A percentile compares a stretch with the other conserved stretches of the same genome.
These are phyloP conservation scores for Busseola fusca DNA, from an alignment of 2,888 invertebrate species.

Conservation along the genomic window DNA sequence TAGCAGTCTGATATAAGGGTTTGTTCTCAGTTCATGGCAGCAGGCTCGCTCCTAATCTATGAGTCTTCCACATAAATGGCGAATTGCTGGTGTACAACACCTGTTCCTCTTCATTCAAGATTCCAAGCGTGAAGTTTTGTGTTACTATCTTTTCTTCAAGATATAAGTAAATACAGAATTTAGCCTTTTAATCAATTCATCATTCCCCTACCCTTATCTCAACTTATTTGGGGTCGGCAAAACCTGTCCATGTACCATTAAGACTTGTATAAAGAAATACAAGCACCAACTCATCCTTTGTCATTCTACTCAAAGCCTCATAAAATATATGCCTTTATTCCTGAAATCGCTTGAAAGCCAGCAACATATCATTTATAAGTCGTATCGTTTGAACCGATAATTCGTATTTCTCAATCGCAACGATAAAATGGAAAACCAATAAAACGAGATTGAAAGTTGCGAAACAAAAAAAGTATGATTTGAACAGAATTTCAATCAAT, in stretches of 20 bases:
- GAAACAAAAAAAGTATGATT: slow-evolving; percentile 80
- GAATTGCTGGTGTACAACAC: no score
- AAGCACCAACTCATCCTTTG: neutral
- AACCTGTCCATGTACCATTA: neutral
- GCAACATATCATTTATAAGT: slow-evolving; percentile 39
- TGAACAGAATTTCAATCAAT: slow-evolving; percentile 73
- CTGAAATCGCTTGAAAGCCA: slow-evolving; percentile 5
- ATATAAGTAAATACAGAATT: neutral
- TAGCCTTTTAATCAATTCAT: neutral
- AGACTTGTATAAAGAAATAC: neutral
- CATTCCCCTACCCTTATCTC: neutral
- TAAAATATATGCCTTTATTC: slow-evolving; percentile 27
- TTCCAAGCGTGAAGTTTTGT: neutral
- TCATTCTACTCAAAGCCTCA: slow-evolving; percentile 13
- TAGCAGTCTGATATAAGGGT: neutral
- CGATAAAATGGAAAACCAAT: slow-evolving; percentile 73
- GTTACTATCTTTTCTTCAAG: no score
- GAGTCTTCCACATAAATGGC: neutral
- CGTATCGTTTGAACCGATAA: slow-evolving; percentile 46
- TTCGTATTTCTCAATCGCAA: slow-evolving; percentile 75
- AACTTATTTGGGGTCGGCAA: neutral
- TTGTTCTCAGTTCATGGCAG: neutral
- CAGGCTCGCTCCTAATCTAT: neutral
- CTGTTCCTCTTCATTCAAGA: neutral
- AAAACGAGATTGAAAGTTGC: slow-evolving; percentile 79